A percentile compares a stretch with the other conserved stretches of the same genome.
Evolutionary conservation across 2,113 vertebrate genomes (phyloP).

Genomic region (Hydrochoerus hydrochaeris): DNA sequence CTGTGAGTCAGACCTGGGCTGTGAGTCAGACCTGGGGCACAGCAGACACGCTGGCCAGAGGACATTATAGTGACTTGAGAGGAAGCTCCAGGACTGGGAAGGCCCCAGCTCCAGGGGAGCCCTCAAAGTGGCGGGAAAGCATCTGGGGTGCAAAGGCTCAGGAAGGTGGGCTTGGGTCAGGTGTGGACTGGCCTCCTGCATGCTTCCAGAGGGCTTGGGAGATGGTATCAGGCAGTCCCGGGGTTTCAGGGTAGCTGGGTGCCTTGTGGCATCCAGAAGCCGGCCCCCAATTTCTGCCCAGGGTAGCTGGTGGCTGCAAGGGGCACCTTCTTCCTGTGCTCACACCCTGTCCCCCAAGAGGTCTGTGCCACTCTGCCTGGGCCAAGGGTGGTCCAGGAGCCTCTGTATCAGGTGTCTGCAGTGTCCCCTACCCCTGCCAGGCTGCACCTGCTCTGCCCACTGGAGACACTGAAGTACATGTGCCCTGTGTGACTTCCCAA

Average conservation of each 20-base stretch:
- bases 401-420: not conserved
- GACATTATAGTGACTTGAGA: not conserved
- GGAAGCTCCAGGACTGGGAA: not conserved
- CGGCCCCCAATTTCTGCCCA: not conserved
- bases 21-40: not conserved
- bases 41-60: not conserved
- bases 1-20: not conserved
- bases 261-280: not conserved
- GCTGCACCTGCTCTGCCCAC: not conserved
- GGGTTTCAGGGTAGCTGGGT: accelerated
- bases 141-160: not conserved
- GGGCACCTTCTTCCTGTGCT: not conserved
- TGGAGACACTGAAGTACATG: not conserved
- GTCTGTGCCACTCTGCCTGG: not conserved
- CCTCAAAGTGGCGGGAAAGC: not conserved
- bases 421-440: not conserved
- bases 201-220: not conserved
- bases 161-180: not conserved
- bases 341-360: not conserved
- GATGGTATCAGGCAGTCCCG: not conserved
- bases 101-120: not conserved
- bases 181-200: not conserved
- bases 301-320: not conserved
- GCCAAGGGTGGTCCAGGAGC: not conserved
- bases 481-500: not conserved